phyloP scores from a whole-genome alignment of 2,113 vertebrate species.

The Mormyrus lacerda region DNA sequence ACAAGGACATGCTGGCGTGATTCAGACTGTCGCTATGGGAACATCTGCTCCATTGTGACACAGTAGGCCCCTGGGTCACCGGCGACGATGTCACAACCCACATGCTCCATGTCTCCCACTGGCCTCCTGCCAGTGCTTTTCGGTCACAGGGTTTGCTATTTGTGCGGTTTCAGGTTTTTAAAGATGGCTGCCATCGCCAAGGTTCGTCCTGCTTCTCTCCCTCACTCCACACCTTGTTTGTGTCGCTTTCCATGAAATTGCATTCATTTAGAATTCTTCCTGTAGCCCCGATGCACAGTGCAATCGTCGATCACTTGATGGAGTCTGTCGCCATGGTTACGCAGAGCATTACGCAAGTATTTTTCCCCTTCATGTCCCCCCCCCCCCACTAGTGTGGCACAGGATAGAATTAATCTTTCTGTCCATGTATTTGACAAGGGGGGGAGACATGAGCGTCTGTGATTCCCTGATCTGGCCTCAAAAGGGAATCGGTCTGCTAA shows the following conservation, averaged over 20 bases:
- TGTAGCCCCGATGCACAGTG: background rate
- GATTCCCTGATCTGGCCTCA: background rate
- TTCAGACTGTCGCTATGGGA: background rate
- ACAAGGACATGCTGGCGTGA: background rate
- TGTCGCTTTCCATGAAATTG: background rate
- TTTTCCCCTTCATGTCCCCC: background rate
- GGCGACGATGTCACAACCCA: background rate
- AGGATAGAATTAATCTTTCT: background rate
- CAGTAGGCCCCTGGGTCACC: background rate
- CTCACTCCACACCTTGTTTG: background rate
- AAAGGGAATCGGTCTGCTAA: background rate
- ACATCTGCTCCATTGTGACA: background rate
- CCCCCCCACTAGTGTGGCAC: background rate
- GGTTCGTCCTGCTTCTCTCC: background rate
- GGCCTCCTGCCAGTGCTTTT: background rate
- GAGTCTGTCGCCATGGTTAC: background rate
- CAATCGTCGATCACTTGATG: background rate
- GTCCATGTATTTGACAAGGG: background rate
- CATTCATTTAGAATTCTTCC: background rate
- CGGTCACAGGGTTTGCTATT: background rate
- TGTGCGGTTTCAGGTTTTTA: background rate
- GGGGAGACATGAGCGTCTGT: background rate
- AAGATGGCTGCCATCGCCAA: background rate
- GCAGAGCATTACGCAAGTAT: background rate
- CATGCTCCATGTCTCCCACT: background rate